These are phyloP conservation scores for Heliconius aoede DNA, from an alignment of 2,888 invertebrate species.

Conservation along the genomic window DNA sequence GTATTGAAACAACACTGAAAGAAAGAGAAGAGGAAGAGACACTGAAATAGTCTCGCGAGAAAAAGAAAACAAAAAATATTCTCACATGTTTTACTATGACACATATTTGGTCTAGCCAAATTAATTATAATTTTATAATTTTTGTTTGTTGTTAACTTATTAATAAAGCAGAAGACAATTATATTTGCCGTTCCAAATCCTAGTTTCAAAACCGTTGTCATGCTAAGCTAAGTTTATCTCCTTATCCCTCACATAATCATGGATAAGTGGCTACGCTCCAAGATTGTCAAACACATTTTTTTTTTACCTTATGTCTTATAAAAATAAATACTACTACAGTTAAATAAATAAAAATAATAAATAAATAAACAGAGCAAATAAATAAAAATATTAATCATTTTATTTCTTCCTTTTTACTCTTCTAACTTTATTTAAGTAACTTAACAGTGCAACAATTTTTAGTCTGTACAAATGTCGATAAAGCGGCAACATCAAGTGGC, in stretches of 20 bases:
- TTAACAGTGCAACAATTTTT: constrained; percentile 5
- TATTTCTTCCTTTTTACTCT: no score
- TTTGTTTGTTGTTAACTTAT: not conserved
- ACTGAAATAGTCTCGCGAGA: not conserved
- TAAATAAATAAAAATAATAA: no score
- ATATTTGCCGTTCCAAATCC: not conserved
- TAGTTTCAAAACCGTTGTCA: no score
- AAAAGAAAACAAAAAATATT: not conserved
- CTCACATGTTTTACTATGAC: no score
- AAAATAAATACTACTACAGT: no score
- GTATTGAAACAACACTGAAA: not conserved
- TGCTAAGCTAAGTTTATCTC: no score
- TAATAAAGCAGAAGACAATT: not conserved
- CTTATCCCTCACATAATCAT: no score
- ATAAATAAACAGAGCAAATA: no score
- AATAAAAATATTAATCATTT: not conserved
- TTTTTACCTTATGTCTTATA: no score
- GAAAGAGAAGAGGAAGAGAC: not conserved
- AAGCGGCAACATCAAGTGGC: constrained; percentile 63
- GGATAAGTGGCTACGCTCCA: no score
- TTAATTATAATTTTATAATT: not conserved
- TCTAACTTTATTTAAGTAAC: not conserved
- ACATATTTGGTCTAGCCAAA: not conserved
- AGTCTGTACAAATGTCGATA: constrained; percentile 54
- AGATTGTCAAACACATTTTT: no score